Evolutionary conservation across 2,113 vertebrate genomes (phyloP).

Genomic region (Phalacrocorax pelagicus): DNA sequence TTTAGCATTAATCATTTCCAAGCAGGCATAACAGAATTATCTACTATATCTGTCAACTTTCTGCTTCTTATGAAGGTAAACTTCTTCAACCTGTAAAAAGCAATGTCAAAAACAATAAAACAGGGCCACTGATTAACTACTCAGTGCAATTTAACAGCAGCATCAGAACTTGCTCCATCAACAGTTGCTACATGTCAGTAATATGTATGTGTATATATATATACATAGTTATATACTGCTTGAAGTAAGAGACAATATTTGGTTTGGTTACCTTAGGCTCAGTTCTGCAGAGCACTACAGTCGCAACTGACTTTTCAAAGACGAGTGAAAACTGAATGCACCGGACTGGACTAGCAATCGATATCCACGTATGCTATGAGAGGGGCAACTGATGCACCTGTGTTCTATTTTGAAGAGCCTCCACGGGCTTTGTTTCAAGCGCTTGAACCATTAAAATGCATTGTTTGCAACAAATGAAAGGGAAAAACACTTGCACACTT

Average conservation of each 20-base stretch:
- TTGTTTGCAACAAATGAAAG: neutral
- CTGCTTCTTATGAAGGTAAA: constrained; percentile 44
- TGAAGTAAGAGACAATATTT: constrained; percentile 45
- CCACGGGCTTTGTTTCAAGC: neutral
- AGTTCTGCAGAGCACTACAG: neutral
- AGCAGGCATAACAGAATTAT: constrained; percentile 64
- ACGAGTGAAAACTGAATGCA: neutral
- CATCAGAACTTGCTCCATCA: constrained; percentile 19
- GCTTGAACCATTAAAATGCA: neutral
- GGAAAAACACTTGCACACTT: neutral
- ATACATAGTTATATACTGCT: neutral
- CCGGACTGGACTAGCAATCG: neutral
- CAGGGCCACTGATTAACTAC: constrained; percentile 48
- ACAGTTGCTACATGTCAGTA: neutral
- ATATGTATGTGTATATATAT: neutral
- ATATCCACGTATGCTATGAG: neutral
- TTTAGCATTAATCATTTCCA: constrained; percentile 66
- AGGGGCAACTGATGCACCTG: neutral
- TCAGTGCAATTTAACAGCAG: constrained; percentile 3
- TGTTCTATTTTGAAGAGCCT: neutral
- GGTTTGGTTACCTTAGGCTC: neutral
- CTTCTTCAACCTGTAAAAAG: constrained; percentile 32
- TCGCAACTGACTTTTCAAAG: neutral
- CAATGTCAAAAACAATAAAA: constrained; percentile 30
- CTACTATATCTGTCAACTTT: constrained; percentile 60